Conservation (phyloP, 1,140 invertebrate genomes). For the Octopus sinensis region DNA sequence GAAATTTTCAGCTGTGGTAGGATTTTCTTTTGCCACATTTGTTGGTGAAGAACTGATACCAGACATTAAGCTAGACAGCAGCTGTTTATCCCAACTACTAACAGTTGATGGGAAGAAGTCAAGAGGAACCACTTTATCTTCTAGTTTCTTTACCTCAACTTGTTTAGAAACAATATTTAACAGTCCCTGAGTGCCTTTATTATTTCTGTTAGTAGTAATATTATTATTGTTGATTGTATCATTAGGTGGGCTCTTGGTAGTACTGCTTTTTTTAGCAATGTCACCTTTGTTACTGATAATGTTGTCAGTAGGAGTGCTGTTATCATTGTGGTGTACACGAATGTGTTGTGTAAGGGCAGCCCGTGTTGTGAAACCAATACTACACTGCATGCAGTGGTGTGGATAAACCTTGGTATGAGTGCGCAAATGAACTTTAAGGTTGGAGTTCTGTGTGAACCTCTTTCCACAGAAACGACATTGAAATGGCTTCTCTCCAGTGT, state of each 20-base stretch:
- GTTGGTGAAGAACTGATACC: neutral
- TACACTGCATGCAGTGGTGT: conserved; percentile 25
- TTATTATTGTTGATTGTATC: neutral
- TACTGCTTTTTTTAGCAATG: neutral
- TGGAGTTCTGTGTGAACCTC: conserved; percentile 22
- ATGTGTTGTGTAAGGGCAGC: conserved; percentile 11
- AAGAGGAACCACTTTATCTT: neutral
- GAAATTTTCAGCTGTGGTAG: neutral
- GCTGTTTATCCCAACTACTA: neutral
- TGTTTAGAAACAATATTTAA: neutral
- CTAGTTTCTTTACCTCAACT: neutral
- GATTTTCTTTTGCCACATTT: neutral
- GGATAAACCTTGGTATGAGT: conserved; percentile 25
- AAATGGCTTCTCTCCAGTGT: conserved; percentile 23
- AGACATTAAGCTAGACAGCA: neutral
- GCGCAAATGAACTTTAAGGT: conserved; percentile 24
- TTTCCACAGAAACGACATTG: conserved; percentile 9
- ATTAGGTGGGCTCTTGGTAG: neutral
- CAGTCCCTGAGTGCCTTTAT: no score
- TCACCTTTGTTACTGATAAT: neutral
- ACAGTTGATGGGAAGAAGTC: neutral
- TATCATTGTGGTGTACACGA: neutral
- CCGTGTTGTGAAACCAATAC: conserved; percentile 18
- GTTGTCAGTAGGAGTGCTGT: neutral
- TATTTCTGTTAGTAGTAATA: no score